Percentiles rank a stretch among this genome's conserved stretches.
Conservation (phyloP, 2,113 vertebrate genomes). For the Myotis davidii region DNA sequence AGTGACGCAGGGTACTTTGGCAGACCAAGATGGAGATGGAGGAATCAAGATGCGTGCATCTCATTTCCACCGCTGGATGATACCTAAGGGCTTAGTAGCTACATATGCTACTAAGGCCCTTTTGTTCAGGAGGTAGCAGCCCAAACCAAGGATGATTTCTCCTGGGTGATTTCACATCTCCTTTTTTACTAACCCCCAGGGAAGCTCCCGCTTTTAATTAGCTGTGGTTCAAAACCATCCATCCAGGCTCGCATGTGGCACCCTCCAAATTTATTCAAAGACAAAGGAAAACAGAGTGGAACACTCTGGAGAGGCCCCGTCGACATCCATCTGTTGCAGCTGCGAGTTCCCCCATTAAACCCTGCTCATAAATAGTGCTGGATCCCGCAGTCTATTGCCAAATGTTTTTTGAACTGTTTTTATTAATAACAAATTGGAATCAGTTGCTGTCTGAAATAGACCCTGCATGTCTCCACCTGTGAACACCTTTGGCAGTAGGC, state of each 20-base stretch:
- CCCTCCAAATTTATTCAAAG: slow-evolving; percentile 58
- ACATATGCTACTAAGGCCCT: neutral
- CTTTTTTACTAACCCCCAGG: neutral
- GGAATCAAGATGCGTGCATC: neutral
- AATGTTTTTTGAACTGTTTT: slow-evolving; percentile 61
- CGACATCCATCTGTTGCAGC: slow-evolving; percentile 61
- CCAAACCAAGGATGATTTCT: neutral
- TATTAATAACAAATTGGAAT: slow-evolving; percentile 63
- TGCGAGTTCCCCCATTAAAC: slow-evolving; percentile 22
- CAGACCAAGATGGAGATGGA: neutral
- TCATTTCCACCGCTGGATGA: neutral
- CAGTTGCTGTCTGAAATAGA: neutral
- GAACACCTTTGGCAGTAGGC: neutral
- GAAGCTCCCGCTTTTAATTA: slow-evolving; percentile 22
- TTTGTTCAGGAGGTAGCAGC: neutral
- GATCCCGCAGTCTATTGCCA: slow-evolving; percentile 15
- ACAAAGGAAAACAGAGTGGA: slow-evolving; percentile 67
- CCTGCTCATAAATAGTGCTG: neutral
- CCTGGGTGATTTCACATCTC: neutral
- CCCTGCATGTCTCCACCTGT: neutral
- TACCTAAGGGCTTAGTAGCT: neutral
- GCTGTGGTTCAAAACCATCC: slow-evolving; percentile 61
- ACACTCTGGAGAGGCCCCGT: slow-evolving; percentile 25
- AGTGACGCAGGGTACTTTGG: too few species aligned
- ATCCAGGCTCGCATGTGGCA: neutral